Conservation (phyloP, 2,113 vertebrate genomes). For the Odocoileus hemionus region DNA sequence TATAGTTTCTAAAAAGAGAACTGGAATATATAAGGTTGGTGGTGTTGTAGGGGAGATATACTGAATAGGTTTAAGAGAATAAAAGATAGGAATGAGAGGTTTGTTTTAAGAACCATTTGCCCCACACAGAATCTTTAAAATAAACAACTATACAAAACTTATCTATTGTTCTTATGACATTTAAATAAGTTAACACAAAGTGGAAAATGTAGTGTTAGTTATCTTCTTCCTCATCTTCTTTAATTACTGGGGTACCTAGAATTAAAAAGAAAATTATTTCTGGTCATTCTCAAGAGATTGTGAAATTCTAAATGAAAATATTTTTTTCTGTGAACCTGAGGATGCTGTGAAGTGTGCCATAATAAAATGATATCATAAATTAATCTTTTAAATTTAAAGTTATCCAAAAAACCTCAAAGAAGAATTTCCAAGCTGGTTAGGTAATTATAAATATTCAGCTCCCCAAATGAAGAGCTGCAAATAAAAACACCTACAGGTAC, state of each 20-base stretch:
- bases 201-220: conserved; percentile 71
- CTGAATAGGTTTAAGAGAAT: conserved; percentile 61
- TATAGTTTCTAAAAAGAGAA: conserved; percentile 56
- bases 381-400: conserved; percentile 28
- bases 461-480: neutral
- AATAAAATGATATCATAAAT: neutral
- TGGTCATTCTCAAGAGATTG: conserved; percentile 13
- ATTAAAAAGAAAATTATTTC: conserved; percentile 50
- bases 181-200: conserved; percentile 79
- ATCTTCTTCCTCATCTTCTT: conserved; percentile 83
- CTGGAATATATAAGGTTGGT: conserved; percentile 47
- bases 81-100: conserved; percentile 52
- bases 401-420: neutral
- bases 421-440: conserved; percentile 18
- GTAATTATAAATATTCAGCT: neutral
- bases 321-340: neutral
- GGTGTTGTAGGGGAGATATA: conserved; percentile 54
- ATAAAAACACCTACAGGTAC: neutral
- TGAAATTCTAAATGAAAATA: conserved; percentile 47
- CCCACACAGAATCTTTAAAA: conserved; percentile 78
- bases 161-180: conserved; percentile 70
- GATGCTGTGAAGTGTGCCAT: neutral
- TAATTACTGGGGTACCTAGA: conserved; percentile 85
- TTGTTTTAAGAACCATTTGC: conserved; percentile 65
- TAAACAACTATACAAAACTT: conserved; percentile 77